Percentiles rank a stretch among this genome's conserved stretches.
phyloP scores from a whole-genome alignment of 53 echinoderm and acorn worm species.

The Luidia sarsii region DNA sequence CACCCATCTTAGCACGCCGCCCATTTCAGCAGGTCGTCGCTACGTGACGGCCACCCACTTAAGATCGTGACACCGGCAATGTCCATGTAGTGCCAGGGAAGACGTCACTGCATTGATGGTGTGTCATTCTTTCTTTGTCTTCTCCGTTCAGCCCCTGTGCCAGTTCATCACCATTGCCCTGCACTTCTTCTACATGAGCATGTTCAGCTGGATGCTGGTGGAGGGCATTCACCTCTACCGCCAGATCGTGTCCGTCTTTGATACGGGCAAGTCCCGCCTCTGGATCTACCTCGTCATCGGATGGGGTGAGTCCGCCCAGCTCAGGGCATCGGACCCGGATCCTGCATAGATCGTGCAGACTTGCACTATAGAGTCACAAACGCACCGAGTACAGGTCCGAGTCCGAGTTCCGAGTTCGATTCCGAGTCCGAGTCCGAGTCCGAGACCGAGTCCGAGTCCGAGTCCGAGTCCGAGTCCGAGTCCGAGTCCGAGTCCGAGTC shows the following conservation, averaged over 20 bases:
- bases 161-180: constrained; percentile 49
- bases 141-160: constrained; percentile 13
- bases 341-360: too few relatives aligned
- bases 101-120: too few relatives aligned
- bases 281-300: constrained; percentile 54
- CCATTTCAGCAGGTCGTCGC: too few relatives aligned
- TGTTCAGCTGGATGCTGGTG: constrained; percentile 69
- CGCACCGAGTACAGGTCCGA: too few relatives aligned
- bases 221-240: constrained; percentile 62
- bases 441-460: not conserved
- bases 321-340: too few relatives aligned
- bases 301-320: constrained; percentile 36
- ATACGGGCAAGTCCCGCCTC: constrained; percentile 52
- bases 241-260: constrained; percentile 57
- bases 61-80: too few relatives aligned
- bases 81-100: too few relatives aligned
- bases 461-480: constrained; percentile 9
- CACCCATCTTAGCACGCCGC: too few relatives aligned
- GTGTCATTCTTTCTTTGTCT: not conserved
- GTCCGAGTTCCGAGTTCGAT: not conserved
- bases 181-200: constrained; percentile 59
- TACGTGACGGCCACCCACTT: too few relatives aligned
- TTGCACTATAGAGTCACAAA: too few relatives aligned
- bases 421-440: not conserved
- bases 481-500: constrained; percentile 12